Percentiles rank a stretch among this genome's conserved stretches.
Conservation (phyloP, 2,797 vertebrate species). For the Pyrocephalus nanus region DNA sequence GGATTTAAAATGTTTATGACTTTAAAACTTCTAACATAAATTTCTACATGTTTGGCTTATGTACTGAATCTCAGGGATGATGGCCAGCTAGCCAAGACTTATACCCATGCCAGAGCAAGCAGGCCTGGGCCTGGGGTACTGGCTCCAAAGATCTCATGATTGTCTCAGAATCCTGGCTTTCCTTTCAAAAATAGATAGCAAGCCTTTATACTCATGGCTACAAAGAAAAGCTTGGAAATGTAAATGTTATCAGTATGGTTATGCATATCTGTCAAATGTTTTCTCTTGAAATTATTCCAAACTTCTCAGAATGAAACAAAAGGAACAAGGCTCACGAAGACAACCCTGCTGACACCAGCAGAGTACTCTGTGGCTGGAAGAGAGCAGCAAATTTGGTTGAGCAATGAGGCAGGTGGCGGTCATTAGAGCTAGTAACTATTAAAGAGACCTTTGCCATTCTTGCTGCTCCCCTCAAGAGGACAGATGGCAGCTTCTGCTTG, state of each 20-base stretch:
- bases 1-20: neutral
- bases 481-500: neutral
- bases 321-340: neutral
- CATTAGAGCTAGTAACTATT: neutral
- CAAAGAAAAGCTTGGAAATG: neutral
- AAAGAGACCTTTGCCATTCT: neutral
- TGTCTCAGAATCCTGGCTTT: neutral
- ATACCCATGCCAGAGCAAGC: neutral
- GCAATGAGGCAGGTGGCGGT: neutral
- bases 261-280: neutral
- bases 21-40: neutral
- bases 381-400: neutral
- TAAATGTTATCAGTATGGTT: neutral
- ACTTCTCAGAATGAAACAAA: neutral
- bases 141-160: neutral
- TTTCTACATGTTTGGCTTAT: neutral
- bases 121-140: neutral
- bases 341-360: neutral
- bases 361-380: neutral
- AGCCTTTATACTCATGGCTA: neutral
- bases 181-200: slow-evolving; percentile 4
- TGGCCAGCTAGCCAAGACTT: neutral
- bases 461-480: neutral
- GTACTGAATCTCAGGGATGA: neutral
- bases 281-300: neutral